Evolutionary conservation across 1,140 invertebrate species (phyloP).

Genomic region (Drosophila mauritiana): DNA sequence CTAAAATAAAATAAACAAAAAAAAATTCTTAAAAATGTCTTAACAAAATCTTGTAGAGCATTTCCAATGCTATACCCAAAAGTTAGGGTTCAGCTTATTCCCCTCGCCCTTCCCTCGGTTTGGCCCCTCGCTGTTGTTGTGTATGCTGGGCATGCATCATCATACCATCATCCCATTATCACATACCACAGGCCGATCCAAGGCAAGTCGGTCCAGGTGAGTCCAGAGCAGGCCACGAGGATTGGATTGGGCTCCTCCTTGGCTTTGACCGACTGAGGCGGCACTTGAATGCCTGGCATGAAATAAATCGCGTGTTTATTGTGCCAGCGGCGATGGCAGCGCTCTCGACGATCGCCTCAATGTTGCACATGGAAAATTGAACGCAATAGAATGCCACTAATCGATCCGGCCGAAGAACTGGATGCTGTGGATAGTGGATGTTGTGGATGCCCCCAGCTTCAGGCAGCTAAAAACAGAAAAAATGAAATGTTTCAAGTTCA

Average conservation of each 20-base stretch:
- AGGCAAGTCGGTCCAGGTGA: slow-evolving; percentile 43
- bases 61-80: not conserved
- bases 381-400: slow-evolving; percentile 83
- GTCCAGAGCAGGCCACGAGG: slow-evolving; percentile 34
- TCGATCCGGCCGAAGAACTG: slow-evolving; percentile 64
- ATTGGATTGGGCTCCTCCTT: slow-evolving; percentile 57
- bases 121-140: slow-evolving; percentile 67
- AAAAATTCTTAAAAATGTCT: no score
- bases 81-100: not conserved
- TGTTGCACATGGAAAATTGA: slow-evolving; percentile 83
- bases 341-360: slow-evolving; percentile 64
- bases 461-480: slow-evolving; percentile 32
- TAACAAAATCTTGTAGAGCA: slow-evolving; percentile 29
- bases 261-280: slow-evolving; percentile 76
- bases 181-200: slow-evolving; percentile 66
- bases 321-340: slow-evolving; percentile 69
- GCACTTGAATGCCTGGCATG: slow-evolving; percentile 81
- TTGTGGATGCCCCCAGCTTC: slow-evolving; percentile 60
- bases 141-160: slow-evolving; percentile 81
- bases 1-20: not conserved
- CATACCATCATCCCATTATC: slow-evolving; percentile 83
- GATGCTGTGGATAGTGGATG: slow-evolving; percentile 21
- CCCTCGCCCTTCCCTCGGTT: slow-evolving; percentile 16
- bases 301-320: slow-evolving; percentile 84
- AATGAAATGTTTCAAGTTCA: slow-evolving; percentile 83